Conservation (phyloP, 2,888 invertebrate species). For the Apotomis capreana region DNA sequence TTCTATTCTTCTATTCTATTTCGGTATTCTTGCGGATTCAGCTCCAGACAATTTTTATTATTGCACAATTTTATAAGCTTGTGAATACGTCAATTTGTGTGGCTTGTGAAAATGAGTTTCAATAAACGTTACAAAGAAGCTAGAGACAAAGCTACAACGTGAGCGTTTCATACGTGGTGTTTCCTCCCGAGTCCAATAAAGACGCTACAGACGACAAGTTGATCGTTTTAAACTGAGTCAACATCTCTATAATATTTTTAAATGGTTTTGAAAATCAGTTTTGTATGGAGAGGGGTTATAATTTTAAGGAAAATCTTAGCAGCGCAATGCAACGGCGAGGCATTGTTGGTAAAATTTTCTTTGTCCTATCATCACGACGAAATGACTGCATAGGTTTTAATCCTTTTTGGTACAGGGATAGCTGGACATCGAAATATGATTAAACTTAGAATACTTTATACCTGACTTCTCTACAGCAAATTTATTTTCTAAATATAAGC, state of each 20-base stretch:
- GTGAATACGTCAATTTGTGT: not conserved
- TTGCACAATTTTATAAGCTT: not conserved
- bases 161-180: not conserved
- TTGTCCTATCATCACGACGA: no score
- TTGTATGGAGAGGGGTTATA: no score
- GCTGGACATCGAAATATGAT: not conserved
- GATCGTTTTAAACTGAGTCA: not conserved
- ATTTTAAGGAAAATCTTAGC: no score
- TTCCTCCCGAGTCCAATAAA: not conserved
- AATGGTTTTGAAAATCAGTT: not conserved
- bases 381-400: no score
- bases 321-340: no score
- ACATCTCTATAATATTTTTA: not conserved
- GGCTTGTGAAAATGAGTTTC: not conserved
- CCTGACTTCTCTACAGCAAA: no score
- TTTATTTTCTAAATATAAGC: no score
- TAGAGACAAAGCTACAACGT: not conserved
- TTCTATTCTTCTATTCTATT: no score
- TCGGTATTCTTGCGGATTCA: no score
- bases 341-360: no score
- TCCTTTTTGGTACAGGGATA: no score
- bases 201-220: not conserved
- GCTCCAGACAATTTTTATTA: no score
- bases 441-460: not conserved
- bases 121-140: constrained; percentile 1